Conservation (phyloP, 2,797 vertebrate genomes). For the Crax fasciolata region DNA sequence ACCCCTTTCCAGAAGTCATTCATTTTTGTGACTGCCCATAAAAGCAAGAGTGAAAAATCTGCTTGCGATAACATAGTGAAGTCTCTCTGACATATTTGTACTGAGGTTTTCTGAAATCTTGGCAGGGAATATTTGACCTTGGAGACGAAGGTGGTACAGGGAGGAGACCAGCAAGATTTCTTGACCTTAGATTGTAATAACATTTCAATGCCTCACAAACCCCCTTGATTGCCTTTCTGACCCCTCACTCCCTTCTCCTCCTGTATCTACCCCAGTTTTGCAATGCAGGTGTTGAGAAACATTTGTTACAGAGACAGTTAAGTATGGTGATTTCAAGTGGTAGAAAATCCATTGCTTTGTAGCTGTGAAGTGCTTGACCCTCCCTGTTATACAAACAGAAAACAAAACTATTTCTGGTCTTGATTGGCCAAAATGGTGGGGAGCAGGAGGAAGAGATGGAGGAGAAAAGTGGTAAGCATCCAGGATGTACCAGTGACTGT, state of each 20-base stretch:
- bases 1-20: conserved; percentile 56
- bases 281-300: conserved; percentile 29
- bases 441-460: background rate
- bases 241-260: conserved; percentile 58
- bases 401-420: background rate
- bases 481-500: background rate
- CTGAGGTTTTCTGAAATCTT: conserved; percentile 50
- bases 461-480: background rate
- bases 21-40: conserved; percentile 45
- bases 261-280: conserved; percentile 24
- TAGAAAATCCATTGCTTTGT: background rate
- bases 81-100: conserved; percentile 9
- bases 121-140: conserved; percentile 60
- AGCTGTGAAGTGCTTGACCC: background rate
- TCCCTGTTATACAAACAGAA: background rate
- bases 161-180: conserved; percentile 40
- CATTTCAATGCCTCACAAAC: conserved; percentile 34
- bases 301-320: conserved; percentile 10
- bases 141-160: conserved; percentile 39
- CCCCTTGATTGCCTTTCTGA: conserved; percentile 54
- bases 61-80: conserved; percentile 22
- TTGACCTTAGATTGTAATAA: conserved; percentile 50
- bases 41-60: conserved; percentile 56
- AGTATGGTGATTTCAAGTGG: background rate
- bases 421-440: background rate